Evolutionary conservation across 2,888 invertebrate species (phyloP), one percentile per base, ranked within the genome.

Genomic region (Cantharis nigra): DNA sequence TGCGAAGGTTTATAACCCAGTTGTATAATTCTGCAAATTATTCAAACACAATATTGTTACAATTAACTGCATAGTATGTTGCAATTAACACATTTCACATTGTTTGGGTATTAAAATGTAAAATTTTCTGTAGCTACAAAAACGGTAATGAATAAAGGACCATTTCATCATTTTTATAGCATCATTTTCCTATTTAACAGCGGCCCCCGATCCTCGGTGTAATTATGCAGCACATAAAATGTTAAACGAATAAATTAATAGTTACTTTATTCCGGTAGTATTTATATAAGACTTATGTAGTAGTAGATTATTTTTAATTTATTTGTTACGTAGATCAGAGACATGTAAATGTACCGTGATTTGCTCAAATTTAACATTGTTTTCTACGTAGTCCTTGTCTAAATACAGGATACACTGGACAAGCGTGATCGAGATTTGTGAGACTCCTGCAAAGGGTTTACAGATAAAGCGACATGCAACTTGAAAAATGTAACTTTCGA

Each of bases 331-430:
- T 80, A 72, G 76, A 80, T 78, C 77, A 72, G 74, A 77, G 75
- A 76, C 80, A 77, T 81, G 81, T 79, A 79, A 79, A 77, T 83
- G 76, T 86, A 84, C 83, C 86, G 85, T 86, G 85, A 83, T 82
- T 81, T 82, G 83, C 82, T 83, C 84, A 84, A 86, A 86, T 86
- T 86, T 85, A 87, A 83, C 83, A 85, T 84, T 83, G 14, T 49
- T 83, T 84, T 83, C 85, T 85, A 86, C 85, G 85, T 83, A 83
- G 83, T 79, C 81, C 82, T 84, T 85, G 84, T 85, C 84, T 84
- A 85, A 87, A 86, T 84, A 79, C 81, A 84, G 85, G 85, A 85
- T 84, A 82, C 83, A 77, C 78, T 79, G 75, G 81, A 82, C 82
- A 83, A 82, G 81, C 82, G 81, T 81, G 80, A 71, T 74, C 73